These are phyloP conservation scores for Drosophila chauvacae DNA, from an alignment of 1,140 invertebrate species.

Conservation along the genomic window DNA sequence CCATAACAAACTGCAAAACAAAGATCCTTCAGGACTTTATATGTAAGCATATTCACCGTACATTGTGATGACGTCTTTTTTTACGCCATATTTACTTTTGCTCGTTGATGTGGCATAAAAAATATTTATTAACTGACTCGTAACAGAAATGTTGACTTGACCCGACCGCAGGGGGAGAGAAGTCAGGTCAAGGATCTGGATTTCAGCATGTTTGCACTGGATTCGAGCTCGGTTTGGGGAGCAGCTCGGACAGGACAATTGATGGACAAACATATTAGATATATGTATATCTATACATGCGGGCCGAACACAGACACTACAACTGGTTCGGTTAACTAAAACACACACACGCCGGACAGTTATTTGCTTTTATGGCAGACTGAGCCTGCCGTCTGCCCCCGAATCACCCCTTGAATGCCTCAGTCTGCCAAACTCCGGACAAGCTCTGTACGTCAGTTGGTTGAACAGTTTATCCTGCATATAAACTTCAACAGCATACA, in stretches of 20 bases:
- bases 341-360: slow-evolving; percentile 53
- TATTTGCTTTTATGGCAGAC: slow-evolving; percentile 80
- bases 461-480: slow-evolving; percentile 75
- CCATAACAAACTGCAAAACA: slow-evolving; percentile 59
- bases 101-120: slow-evolving; percentile 41
- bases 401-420: background rate
- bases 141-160: slow-evolving; percentile 37
- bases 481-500: slow-evolving; percentile 76
- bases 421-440: slow-evolving; percentile 45
- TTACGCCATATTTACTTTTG: slow-evolving; percentile 40
- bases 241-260: slow-evolving; percentile 53
- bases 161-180: slow-evolving; percentile 3
- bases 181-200: slow-evolving; percentile 41
- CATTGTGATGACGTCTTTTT: slow-evolving; percentile 44
- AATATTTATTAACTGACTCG: slow-evolving; percentile 58
- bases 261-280: slow-evolving; percentile 64
- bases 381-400: slow-evolving; percentile 26
- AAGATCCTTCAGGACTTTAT: slow-evolving; percentile 42
- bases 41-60: slow-evolving; percentile 26
- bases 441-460: slow-evolving; percentile 75
- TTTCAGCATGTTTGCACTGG: slow-evolving; percentile 46
- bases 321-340: slow-evolving; percentile 67
- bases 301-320: slow-evolving; percentile 36
- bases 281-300: slow-evolving; percentile 16
- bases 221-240: slow-evolving; percentile 20